A percentile compares a stretch with the other conserved stretches of the same genome.
Evolutionary conservation across 2,797 vertebrate genomes (phyloP).

Genomic region (Urophycis tenuis): DNA sequence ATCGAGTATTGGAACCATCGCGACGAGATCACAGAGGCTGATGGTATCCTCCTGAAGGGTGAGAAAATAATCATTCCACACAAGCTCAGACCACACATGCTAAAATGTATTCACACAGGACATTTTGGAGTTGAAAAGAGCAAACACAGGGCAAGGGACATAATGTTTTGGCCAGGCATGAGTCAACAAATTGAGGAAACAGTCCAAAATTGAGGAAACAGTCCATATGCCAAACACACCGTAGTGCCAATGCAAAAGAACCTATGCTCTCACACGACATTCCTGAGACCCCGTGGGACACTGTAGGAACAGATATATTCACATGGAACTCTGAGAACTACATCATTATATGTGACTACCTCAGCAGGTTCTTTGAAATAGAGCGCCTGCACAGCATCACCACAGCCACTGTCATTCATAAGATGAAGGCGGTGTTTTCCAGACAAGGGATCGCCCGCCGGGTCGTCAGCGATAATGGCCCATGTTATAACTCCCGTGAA

Average conservation of each 20-base stretch:
- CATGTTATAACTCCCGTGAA: slow-evolving; percentile 1
- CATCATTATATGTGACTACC: slow-evolving; percentile 17
- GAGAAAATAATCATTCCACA: slow-evolving; percentile 29
- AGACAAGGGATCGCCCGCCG: not conserved
- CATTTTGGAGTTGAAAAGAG: slow-evolving; percentile 20
- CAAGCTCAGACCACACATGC: slow-evolving; percentile 5
- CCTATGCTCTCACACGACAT: slow-evolving; percentile 16
- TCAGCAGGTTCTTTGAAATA: slow-evolving; percentile 26
- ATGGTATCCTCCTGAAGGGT: slow-evolving; percentile 17
- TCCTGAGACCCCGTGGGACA: slow-evolving; percentile 18
- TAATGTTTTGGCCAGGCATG: slow-evolving; percentile 16
- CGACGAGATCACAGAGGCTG: slow-evolving; percentile 15
- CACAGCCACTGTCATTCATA: not conserved
- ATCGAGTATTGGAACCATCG: slow-evolving; percentile 22
- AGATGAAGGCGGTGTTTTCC: slow-evolving; percentile 4
- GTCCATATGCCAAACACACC: not conserved
- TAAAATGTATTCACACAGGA: slow-evolving; percentile 19
- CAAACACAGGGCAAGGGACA: slow-evolving; percentile 12
- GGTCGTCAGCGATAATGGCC: not conserved
- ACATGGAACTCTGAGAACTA: slow-evolving; percentile 25
- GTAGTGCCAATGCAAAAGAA: not conserved
- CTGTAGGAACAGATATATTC: slow-evolving; percentile 21
- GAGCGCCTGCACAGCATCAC: slow-evolving; percentile 6
- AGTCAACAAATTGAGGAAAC: not conserved
- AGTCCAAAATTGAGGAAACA: not conserved